Evolutionary conservation across 2,888 invertebrate genomes (phyloP), one percentile per base, ranked within the genome.

Genomic region (Ligdia adustata): DNA sequence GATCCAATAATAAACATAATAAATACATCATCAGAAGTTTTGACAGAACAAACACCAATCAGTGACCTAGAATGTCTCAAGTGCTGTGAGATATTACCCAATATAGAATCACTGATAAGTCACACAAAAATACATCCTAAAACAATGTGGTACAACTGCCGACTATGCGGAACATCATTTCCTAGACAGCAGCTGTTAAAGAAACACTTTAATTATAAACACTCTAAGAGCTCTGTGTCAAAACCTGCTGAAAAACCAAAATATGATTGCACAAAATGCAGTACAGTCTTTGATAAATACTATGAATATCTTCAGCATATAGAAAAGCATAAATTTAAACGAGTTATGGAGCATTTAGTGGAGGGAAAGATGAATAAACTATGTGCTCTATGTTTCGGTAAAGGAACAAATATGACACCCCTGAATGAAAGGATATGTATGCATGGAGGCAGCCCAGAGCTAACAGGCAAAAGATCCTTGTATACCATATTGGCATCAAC

Each of bases 301-400:
- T 61, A 65, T 1, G 35, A 65, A 11, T 81, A 83, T 58, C 62
- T 86, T 12, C 79, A 79, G 22, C 89, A 90, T 58, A 57, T 83
- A 9, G 89, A 89, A 29, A 90, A 86, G 50, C 89, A 90, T 56
- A 83, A 81, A 38, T 90, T 90, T 44, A 79, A 79, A 55, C 69
- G 43, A 7, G 58, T 79, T 0, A 63, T 89, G 52, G 62, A 79
- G 12, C 72, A 79, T 64, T 48, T 89, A 2, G 49, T 88, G 13
- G 68, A 78, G 9, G 67, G 67, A 24, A 78, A 75, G 44, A 78
- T 77, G 55, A 70, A 84, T 43, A 63, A 62, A 15, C 43, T 89
- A 1, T 90, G 89, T 62, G 53, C 76, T 0, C 55, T 89, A 4
- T 90, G 89, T 46, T 62, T 85, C 2, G 72, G 76, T n/a, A 75